Conservation (phyloP, 2,888 invertebrate genomes). For the Oscheius sp. region DNA sequence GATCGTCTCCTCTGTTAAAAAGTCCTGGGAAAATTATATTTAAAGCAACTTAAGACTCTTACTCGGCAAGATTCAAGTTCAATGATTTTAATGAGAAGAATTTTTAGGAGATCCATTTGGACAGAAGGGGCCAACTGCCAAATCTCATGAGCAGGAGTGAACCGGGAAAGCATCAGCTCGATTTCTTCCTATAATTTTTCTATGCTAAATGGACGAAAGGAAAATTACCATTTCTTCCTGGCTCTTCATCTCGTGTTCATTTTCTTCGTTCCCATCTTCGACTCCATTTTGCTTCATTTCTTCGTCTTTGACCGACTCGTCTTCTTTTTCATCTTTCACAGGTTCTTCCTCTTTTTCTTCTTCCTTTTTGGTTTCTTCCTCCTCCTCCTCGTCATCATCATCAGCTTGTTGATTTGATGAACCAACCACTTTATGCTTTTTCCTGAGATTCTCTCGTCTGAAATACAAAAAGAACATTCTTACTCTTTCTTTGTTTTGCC, state of each 20-base stretch:
- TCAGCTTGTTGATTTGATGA: neutral
- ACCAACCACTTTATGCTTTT: neutral
- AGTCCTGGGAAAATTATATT: constrained; percentile 12
- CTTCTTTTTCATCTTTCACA: constrained; percentile 1
- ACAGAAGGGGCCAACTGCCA: constrained; percentile 20
- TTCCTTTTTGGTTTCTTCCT: neutral
- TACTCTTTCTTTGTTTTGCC: constrained; percentile 25
- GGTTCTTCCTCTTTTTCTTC: neutral
- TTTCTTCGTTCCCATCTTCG: constrained; percentile 8
- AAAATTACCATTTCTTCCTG: neutral
- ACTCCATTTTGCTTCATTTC: neutral
- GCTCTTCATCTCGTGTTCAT: neutral
- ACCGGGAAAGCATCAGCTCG: neutral
- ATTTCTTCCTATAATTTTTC: constrained; percentile 16
- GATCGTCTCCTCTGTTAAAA: neutral
- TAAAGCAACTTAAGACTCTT: neutral
- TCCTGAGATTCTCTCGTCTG: neutral
- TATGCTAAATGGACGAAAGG: neutral
- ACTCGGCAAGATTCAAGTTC: constrained; percentile 26
- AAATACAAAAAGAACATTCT: neutral
- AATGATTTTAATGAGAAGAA: neutral
- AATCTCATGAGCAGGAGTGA: constrained; percentile 12
- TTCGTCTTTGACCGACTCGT: neutral
- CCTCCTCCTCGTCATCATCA: constrained; percentile 7
- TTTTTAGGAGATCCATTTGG: constrained; percentile 20